A percentile compares a stretch with the other conserved stretches of the same genome.
phyloP scores from a whole-genome alignment of 2,113 vertebrate genomes.

The Trematocara nigrifrons region DNA sequence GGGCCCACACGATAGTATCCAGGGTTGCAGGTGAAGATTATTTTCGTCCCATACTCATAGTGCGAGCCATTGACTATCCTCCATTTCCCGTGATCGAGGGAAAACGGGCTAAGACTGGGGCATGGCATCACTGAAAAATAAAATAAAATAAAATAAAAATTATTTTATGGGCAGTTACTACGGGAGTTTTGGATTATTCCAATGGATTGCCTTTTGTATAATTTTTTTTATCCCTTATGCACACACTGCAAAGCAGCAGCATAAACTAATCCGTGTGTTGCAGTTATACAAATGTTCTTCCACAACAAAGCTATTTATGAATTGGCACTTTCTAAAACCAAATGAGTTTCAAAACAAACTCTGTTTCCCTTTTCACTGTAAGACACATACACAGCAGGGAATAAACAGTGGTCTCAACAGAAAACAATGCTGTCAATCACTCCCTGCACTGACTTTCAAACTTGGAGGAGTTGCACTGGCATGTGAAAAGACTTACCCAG shows the following conservation, averaged over 20 bases:
- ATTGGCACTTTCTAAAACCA: constrained; percentile 3
- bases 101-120: constrained; percentile 93
- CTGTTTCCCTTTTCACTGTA: not conserved
- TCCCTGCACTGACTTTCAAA: not conserved
- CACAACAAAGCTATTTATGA: constrained; percentile 13
- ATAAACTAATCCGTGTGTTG: not conserved
- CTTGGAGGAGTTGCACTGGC: not conserved
- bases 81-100: constrained; percentile 95
- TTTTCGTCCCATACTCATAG: constrained; percentile 92
- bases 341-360: constrained; percentile 25
- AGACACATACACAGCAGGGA: constrained; percentile 14
- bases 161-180: not conserved
- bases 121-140: constrained; percentile 82
- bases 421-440: constrained; percentile 48
- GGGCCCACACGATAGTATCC: constrained; percentile 91
- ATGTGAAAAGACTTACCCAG: not conserved
- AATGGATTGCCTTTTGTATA: not conserved
- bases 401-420: constrained; percentile 18
- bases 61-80: constrained; percentile 92
- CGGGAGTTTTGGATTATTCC: not conserved
- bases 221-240: not conserved
- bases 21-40: constrained; percentile 92
- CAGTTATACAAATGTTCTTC: not conserved
- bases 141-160: not conserved
- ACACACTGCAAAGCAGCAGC: not conserved